Base-by-base conservation (phyloP, 2,113 vertebrate species). In the Recurvirostra avosetta region DNA sequence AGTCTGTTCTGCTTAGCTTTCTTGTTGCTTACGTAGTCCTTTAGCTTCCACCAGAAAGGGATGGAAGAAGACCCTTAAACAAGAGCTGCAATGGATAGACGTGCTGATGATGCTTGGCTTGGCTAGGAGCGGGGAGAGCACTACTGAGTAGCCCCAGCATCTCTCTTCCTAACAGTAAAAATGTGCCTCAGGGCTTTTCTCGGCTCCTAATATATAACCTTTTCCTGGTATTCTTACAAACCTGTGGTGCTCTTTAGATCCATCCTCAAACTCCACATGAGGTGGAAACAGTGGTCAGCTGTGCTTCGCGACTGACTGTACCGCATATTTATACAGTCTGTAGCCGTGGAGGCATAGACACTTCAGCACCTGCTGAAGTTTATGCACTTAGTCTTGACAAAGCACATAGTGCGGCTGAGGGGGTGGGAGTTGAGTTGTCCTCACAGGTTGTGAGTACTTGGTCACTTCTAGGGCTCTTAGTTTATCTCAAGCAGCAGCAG, bases 1-100 rank as follows among this genome's bases (percentile, higher is more conserved):
- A 45, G 41, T 86, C 53, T 67, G 43, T 82, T 82, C 74, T 68
- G 77, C 83, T 78, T 62, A 45, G 47, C 83, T 94, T 86, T 84
- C 58, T 56, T 40, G 92, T 92, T 85, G 56, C 22, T 82, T 47
- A 15, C 22, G 21, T 40, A 29, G 70, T 45, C 49, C 49, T 61
- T 68, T 53, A 82, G 36, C 43, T 80, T n/a, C 26, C 41, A n/a
- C 72, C 41, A 81, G 52, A 67, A 71, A 56, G 6, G 27, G 23
- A 21, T 75, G 40, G 73, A 82, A 81, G 38, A 72, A 58, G 47
- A 52, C 38, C 38, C 1, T 1, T 38, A 18, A 81, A 61, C 32
- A 67, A 34, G 61, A 66, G 32, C 65, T 81, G 40, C 23, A 43
- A 3, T 71, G 61, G 36, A 26, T 23, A 32, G 66, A 45, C 9